These are phyloP conservation scores for Sarcophaga peregrina DNA, from an alignment of 1,140 invertebrate genomes.

Conservation along the genomic window DNA sequence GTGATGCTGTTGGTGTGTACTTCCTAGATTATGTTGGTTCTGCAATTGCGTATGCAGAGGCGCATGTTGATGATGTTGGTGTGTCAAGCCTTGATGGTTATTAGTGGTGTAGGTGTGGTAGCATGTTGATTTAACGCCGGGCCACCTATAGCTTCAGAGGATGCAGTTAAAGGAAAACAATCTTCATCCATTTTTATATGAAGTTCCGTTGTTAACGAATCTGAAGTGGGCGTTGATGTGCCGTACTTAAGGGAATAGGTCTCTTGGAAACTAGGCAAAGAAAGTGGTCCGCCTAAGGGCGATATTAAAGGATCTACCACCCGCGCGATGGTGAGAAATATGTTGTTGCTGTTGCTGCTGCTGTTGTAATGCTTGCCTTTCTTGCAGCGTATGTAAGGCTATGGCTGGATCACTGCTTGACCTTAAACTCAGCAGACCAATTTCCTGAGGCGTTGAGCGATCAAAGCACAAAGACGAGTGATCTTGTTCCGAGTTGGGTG, in stretches of 20 bases:
- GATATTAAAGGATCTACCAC: conserved; percentile 55
- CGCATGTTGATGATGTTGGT: conserved; percentile 48
- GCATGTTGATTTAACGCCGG: conserved; percentile 49
- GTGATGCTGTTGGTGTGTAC: conserved; percentile 8
- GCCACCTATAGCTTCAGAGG: conserved; percentile 69
- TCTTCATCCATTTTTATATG: conserved; percentile 84
- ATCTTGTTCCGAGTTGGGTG: conserved; percentile 58
- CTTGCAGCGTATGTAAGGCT: conserved; percentile 56
- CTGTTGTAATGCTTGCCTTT: conserved; percentile 52
- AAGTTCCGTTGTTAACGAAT: conserved; percentile 54
- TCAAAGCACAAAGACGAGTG: conserved; percentile 52
- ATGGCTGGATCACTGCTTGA: conserved; percentile 65
- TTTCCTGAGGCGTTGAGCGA: conserved; percentile 48
- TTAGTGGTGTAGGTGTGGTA: conserved; percentile 52
- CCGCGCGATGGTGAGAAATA: background rate
- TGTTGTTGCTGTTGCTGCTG: conserved; percentile 46
- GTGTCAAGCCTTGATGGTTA: conserved; percentile 50
- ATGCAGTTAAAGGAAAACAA: conserved; percentile 72
- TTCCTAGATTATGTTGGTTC: conserved; percentile 17
- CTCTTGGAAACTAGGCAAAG: conserved; percentile 86
- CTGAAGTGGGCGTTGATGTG: conserved; percentile 45
- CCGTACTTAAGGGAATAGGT: conserved; percentile 80
- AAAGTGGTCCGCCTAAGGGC: conserved; percentile 61
- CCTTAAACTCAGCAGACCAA: conserved; percentile 57
- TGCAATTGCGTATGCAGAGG: conserved; percentile 39